These are phyloP conservation scores for Osmerus eperlanus DNA, from an alignment of 2,113 vertebrate genomes.

Conservation along the genomic window DNA sequence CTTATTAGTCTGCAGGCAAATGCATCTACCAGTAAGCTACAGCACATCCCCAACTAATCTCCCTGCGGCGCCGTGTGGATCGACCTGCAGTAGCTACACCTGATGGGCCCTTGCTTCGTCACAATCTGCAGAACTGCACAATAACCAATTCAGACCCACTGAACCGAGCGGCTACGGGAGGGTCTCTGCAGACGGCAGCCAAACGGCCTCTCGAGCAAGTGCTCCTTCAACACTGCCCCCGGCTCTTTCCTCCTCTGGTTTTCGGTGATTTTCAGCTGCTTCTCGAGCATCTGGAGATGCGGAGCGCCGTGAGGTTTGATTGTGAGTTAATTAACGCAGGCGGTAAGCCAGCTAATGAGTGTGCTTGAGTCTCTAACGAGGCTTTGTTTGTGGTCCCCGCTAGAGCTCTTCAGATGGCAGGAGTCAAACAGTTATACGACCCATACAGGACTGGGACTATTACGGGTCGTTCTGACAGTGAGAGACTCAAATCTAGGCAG, in stretches of 20 bases:
- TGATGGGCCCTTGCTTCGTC: background rate
- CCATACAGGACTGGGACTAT: too few relatives aligned
- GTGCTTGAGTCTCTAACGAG: slow-evolving; percentile 12
- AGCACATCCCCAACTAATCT: background rate
- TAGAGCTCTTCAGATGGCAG: too few relatives aligned
- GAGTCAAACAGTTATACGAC: too few relatives aligned
- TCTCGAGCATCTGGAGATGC: background rate
- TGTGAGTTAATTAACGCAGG: background rate
- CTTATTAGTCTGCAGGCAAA: background rate
- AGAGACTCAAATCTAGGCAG: too few relatives aligned
- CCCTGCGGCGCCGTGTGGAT: background rate
- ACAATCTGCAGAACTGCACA: slow-evolving; percentile 5
- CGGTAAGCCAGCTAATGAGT: background rate
- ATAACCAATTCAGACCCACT: background rate
- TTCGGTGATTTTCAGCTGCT: background rate
- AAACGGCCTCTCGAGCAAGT: background rate
- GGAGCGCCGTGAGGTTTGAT: slow-evolving; percentile 1
- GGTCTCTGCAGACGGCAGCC: background rate
- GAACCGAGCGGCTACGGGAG: background rate
- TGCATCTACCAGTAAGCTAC: background rate
- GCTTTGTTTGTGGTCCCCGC: background rate
- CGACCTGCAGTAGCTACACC: background rate
- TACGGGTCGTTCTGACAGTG: too few relatives aligned
- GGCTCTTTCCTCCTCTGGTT: background rate
- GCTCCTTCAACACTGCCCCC: background rate